phyloP scores from a whole-genome alignment of 1,140 invertebrate species.

The Meloidogyne hapla region DNA sequence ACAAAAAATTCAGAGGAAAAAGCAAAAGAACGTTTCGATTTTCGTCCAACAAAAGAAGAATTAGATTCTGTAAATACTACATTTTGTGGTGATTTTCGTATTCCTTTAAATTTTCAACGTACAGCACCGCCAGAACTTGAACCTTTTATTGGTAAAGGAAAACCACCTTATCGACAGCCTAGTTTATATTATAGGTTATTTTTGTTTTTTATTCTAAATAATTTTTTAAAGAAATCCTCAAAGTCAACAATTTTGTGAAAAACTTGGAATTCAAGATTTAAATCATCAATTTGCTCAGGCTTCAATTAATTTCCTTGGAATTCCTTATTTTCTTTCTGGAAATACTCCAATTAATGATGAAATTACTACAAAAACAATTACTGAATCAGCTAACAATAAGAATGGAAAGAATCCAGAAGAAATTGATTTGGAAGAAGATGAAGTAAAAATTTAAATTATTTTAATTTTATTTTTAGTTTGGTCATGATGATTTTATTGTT shows the following conservation, averaged over 20 bases:
- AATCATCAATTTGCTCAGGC: conserved; percentile 62
- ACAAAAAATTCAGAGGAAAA: conserved; percentile 66
- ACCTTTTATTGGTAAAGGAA: conserved; percentile 13
- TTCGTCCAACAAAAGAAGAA: conserved; percentile 76
- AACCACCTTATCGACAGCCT: conserved; percentile 30
- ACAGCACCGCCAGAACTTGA: conserved; percentile 73
- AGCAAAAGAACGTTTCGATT: conserved; percentile 66
- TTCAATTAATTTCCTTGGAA: conserved; percentile 49
- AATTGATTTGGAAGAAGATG: conserved; percentile 37
- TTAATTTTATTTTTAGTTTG: conserved; percentile 32
- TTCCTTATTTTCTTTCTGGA: conserved; percentile 42
- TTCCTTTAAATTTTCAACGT: conserved; percentile 77
- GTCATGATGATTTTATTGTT: conserved; percentile 30
- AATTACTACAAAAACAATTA: not conserved
- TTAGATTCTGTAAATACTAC: conserved; percentile 71
- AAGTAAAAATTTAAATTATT: conserved; percentile 12
- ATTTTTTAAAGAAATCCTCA: conserved; percentile 74
- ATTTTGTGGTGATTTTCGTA: conserved; percentile 70
- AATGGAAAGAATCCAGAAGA: conserved; percentile 30
- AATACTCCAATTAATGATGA: not conserved
- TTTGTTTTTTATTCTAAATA: conserved; percentile 49
- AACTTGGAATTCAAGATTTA: conserved; percentile 77
- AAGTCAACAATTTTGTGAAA: conserved; percentile 78
- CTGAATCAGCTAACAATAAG: not conserved
- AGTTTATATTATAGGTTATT: conserved; percentile 13